Conservation (phyloP, 2,888 invertebrate genomes). For the Plutella xylostella region DNA sequence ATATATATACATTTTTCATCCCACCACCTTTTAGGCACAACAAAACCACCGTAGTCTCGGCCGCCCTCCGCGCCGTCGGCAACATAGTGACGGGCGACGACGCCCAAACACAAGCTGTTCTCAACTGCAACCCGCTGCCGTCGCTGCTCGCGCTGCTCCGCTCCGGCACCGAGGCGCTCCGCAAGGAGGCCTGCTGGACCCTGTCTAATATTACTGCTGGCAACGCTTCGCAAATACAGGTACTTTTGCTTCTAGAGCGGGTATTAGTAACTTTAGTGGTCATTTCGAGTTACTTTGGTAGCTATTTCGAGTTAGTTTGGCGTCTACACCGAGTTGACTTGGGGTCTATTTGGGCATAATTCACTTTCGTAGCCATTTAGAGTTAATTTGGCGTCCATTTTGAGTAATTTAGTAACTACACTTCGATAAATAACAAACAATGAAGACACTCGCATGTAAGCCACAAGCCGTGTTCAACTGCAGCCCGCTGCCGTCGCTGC, state of each 20-base stretch:
- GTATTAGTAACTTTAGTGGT: background rate
- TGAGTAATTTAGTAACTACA: too few relatives aligned
- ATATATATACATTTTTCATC: too few relatives aligned
- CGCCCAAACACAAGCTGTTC: conserved; percentile 93
- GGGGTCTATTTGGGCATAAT: too few relatives aligned
- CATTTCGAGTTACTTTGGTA: background rate
- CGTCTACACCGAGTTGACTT: too few relatives aligned
- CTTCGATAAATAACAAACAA: too few relatives aligned
- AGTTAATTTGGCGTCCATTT: too few relatives aligned
- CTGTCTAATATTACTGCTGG: conserved; percentile 97
- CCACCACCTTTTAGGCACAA: conserved; percentile 72
- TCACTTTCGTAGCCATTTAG: too few relatives aligned
- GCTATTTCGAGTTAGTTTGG: too few relatives aligned
- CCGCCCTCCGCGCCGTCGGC: conserved; percentile 95
- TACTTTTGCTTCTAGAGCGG: conserved; percentile 28
- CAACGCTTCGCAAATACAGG: conserved; percentile 94
- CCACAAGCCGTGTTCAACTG: conserved; percentile 96
- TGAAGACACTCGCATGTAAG: too few relatives aligned
- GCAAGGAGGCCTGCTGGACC: conserved; percentile 98
- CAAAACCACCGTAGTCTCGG: conserved; percentile 87
- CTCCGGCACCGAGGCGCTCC: conserved; percentile 84
- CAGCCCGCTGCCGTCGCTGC: conserved; percentile 86
- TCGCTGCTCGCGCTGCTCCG: conserved; percentile 79
- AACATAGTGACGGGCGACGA: conserved; percentile 99
- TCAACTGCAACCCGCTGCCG: conserved; percentile 91